These are phyloP conservation scores for Garrulus glandarius DNA, from an alignment of 2,797 vertebrate species.

Conservation along the genomic window DNA sequence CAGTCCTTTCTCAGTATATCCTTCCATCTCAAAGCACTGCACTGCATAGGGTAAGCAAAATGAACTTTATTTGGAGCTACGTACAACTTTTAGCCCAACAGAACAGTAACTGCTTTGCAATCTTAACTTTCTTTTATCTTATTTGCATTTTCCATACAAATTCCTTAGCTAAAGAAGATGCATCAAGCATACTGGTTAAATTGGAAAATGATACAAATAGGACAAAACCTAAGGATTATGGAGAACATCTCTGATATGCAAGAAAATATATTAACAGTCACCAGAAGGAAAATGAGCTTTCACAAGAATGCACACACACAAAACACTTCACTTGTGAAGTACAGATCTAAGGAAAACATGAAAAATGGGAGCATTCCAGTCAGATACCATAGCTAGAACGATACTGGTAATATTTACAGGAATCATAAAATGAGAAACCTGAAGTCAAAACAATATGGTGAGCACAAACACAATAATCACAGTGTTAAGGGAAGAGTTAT, in stretches of 20 bases:
- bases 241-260: neutral
- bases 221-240: neutral
- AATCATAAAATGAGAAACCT: neutral
- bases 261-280: neutral
- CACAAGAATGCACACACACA: neutral
- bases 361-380: neutral
- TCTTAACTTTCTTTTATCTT: neutral
- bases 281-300: slow-evolving; percentile 27
- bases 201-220: neutral
- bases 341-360: neutral
- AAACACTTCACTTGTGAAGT: neutral
- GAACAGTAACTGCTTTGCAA: neutral
- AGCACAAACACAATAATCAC: neutral
- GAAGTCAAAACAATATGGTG: neutral
- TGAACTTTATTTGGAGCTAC: neutral
- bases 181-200: neutral
- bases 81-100: neutral
- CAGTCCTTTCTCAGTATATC: neutral
- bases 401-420: neutral
- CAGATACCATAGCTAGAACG: neutral
- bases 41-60: neutral
- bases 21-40: neutral
- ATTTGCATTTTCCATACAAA: neutral
- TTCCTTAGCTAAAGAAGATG: neutral
- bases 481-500: neutral